These are phyloP conservation scores for Drosophila sp. DNA, from an alignment of 1,140 invertebrate genomes.

Conservation along the genomic window DNA sequence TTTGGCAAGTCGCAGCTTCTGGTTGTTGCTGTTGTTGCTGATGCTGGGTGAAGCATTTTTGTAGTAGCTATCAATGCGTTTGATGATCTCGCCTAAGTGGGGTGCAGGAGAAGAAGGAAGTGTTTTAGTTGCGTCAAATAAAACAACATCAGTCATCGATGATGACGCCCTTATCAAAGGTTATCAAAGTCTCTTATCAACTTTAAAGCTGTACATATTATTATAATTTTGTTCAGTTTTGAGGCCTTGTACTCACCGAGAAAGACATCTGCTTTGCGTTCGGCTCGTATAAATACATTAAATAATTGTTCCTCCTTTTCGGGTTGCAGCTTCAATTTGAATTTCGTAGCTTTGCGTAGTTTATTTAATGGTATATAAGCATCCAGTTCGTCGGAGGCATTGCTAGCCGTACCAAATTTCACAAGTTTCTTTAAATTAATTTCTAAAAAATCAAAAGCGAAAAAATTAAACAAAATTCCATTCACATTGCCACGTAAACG, in stretches of 20 bases:
- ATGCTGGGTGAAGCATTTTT: slow-evolving; percentile 29
- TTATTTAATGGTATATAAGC: slow-evolving; percentile 77
- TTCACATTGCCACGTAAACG: slow-evolving; percentile 10
- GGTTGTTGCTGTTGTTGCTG: background rate
- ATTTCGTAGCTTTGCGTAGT: slow-evolving; percentile 66
- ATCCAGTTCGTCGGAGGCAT: slow-evolving; percentile 64
- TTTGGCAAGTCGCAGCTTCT: slow-evolving; percentile 38
- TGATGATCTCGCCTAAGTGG: slow-evolving; percentile 71
- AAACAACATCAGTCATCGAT: slow-evolving; percentile 14
- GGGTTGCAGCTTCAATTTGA: slow-evolving; percentile 68
- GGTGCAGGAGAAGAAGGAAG: slow-evolving; percentile 13
- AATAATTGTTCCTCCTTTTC: slow-evolving; percentile 45
- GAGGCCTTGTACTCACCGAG: slow-evolving; percentile 62
- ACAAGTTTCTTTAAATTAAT: slow-evolving; percentile 78
- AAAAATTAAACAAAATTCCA: slow-evolving; percentile 22
- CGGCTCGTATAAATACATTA: slow-evolving; percentile 76
- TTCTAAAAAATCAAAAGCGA: slow-evolving; percentile 45
- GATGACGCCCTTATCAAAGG: slow-evolving; percentile 15
- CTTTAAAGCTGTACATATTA: slow-evolving; percentile 33
- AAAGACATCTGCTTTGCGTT: slow-evolving; percentile 77
- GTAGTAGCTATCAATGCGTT: slow-evolving; percentile 75
- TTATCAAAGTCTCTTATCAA: slow-evolving; percentile 48
- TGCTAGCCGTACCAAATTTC: slow-evolving; percentile 58
- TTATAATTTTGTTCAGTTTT: slow-evolving; percentile 38
- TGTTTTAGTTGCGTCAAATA: slow-evolving; percentile 24